phyloP scores from a whole-genome alignment of 2,797 vertebrate species.

The Silurus aristotelis region DNA sequence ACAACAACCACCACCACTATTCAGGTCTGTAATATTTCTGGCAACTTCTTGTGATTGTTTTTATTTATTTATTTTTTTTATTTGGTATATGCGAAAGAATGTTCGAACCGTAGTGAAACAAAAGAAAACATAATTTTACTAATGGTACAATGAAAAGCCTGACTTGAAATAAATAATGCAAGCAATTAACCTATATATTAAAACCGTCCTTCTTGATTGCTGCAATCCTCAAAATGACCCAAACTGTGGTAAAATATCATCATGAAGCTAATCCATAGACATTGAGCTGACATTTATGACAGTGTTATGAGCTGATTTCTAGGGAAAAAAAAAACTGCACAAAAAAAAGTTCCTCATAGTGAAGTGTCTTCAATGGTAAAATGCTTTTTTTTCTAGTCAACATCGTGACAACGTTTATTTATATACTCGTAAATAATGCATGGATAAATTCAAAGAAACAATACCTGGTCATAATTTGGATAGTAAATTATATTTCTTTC shows the following conservation, averaged over 20 bases:
- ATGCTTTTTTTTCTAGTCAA: constrained; percentile 24
- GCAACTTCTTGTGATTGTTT: not conserved
- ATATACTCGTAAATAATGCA: constrained; percentile 31
- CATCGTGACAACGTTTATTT: constrained; percentile 35
- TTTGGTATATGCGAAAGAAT: not conserved
- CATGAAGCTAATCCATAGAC: constrained; percentile 39
- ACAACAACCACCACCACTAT: not conserved
- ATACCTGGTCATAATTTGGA: constrained; percentile 20
- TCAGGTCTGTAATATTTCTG: not conserved
- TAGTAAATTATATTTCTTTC: constrained; percentile 6
- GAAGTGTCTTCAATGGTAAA: constrained; percentile 6
- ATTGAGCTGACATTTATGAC: constrained; percentile 18
- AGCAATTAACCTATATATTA: not conserved
- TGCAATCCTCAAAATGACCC: not conserved
- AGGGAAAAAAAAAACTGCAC: not conserved
- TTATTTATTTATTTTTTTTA: not conserved
- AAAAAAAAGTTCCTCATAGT: constrained; percentile 7
- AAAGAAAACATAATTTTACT: not conserved
- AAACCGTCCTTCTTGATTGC: not conserved
- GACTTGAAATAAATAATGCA: constrained; percentile 1
- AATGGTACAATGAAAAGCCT: not conserved
- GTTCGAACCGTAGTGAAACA: not conserved
- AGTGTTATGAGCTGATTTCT: constrained; percentile 11
- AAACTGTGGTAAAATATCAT: not conserved
- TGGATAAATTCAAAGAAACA: constrained; percentile 36